Percentiles rank a stretch among this genome's conserved stretches.
Conservation (phyloP, 2,888 invertebrate species). For the Dilophus febrilis region DNA sequence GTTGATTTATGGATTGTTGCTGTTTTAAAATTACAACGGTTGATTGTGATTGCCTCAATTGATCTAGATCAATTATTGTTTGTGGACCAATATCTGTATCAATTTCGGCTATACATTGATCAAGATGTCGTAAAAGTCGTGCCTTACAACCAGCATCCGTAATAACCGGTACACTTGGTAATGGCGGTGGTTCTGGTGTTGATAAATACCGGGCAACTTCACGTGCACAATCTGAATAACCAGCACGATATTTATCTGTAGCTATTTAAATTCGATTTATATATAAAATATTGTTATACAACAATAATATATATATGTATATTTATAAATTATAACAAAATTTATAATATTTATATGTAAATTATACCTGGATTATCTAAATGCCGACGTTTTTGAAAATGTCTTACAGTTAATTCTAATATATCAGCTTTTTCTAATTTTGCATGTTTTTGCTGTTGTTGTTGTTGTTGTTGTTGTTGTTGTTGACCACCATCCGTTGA, state of each 20-base stretch:
- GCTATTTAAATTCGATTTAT: conserved; percentile 12
- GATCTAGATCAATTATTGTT: conserved; percentile 11
- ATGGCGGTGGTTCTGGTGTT: conserved; percentile 27
- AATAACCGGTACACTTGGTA: conserved; percentile 29
- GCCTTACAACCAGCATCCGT: conserved; percentile 39
- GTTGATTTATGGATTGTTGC: too few relatives aligned
- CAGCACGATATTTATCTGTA: conserved; percentile 33
- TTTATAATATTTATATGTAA: not conserved
- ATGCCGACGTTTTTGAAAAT: conserved; percentile 57
- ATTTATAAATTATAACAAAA: too few relatives aligned
- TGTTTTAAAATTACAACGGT: conserved; percentile 3
- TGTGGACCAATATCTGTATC: conserved; percentile 37
- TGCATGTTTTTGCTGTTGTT: conserved; percentile 52
- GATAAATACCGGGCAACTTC: conserved; percentile 34
- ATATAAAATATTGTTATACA: not conserved
- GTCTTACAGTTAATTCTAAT: conserved; percentile 64
- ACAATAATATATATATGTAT: too few relatives aligned
- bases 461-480: conserved; percentile 21
- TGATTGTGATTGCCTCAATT: conserved; percentile 24
- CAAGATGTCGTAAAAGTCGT: conserved; percentile 37
- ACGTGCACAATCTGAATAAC: conserved; percentile 45
- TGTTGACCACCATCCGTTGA: not conserved
- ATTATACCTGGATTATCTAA: conserved; percentile 37
- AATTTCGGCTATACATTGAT: conserved; percentile 41
- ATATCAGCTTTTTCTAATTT: conserved; percentile 72